Percentiles rank a stretch among this genome's conserved stretches.
phyloP scores from a whole-genome alignment of 2,797 vertebrate genomes.

The Acanthurus lineatus region DNA sequence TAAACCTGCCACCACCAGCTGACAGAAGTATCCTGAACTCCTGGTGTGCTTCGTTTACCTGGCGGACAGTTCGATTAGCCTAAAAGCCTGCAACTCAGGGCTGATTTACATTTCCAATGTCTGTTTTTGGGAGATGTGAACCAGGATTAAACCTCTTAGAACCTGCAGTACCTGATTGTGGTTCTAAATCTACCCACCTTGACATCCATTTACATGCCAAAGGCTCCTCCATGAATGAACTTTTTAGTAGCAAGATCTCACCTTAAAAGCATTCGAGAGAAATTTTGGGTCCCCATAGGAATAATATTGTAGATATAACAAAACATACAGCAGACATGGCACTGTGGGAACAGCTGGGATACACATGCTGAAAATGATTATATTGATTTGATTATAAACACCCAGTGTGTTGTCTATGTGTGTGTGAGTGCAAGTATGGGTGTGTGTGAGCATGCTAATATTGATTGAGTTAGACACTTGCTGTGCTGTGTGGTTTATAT shows the following conservation, averaged over 20 bases:
- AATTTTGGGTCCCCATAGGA: background rate
- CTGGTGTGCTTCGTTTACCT: slow-evolving; percentile 71
- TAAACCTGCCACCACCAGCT: slow-evolving; percentile 70
- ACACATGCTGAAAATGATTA: slow-evolving; percentile 48
- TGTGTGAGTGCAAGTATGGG: background rate
- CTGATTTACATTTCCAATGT: slow-evolving; percentile 61
- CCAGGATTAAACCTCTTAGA: slow-evolving; percentile 22
- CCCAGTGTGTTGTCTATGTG: background rate
- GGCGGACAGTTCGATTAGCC: slow-evolving; percentile 73
- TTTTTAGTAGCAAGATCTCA: slow-evolving; percentile 1
- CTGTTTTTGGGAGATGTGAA: slow-evolving; percentile 25
- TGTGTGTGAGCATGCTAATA: slow-evolving; percentile 48
- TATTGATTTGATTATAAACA: slow-evolving; percentile 77
- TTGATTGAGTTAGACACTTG: slow-evolving; percentile 69
- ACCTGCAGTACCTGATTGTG: slow-evolving; percentile 4
- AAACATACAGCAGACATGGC: slow-evolving; percentile 31
- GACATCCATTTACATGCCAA: background rate
- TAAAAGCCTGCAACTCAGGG: slow-evolving; percentile 62
- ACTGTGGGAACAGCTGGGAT: slow-evolving; percentile 56
- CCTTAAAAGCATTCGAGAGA: slow-evolving; percentile 5
- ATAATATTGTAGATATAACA: slow-evolving; percentile 36
- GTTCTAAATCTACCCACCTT: slow-evolving; percentile 1
- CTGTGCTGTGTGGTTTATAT: slow-evolving; percentile 57
- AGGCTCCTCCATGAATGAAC: background rate
- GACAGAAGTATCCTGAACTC: slow-evolving; percentile 71